Evolutionary conservation across 2,113 vertebrate genomes (phyloP), one percentile per base, ranked within the genome.

Genomic region (Syngnathus typhle): DNA sequence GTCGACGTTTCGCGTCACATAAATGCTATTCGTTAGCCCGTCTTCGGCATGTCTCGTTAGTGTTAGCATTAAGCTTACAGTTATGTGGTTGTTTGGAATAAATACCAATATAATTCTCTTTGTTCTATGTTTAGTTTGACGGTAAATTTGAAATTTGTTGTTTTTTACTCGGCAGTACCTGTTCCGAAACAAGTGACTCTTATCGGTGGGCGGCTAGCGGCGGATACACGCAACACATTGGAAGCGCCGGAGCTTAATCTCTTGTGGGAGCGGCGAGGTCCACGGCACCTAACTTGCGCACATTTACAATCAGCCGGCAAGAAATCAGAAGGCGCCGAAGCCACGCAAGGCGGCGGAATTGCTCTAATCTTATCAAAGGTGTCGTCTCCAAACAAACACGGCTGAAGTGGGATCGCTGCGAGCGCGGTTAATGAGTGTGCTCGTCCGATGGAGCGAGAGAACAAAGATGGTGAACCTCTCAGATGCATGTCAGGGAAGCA

Each of bases 291-390:
- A 77, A 64, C 63, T 60, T 78, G 77, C 32, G 65, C 27, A 19
- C 79, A 76, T 82, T 72, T 78, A 68, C 69, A 71, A 83, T 64
- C 74, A 85, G 69, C 72, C 52, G 7, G 37, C 46, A 9, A 74
- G 52, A 63, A 71, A 6, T 44, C 21, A 75, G 66, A 39, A 4
- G 54, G 43, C 44, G 23, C 43, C 73, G 81, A 69, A 44, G 58
- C 72, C 37, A 63, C 58, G 65, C 68, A 82, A 60, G 36, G 36
- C 10, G 15, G 65, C 61, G 61, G 68, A 71, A 8, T 44, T 19
- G 64, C 73, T 79, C 70, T 90, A 88, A 89, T 88, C 78, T 76
- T 73, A 87, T 87, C 87, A 88, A 87, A 88, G 87, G 77, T 71
- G 85, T 78, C 76, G 85, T 77, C 75, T 73, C 76, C 76, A 87